Conservation (phyloP, 2,888 invertebrate species). For the Resseliella maxima region DNA sequence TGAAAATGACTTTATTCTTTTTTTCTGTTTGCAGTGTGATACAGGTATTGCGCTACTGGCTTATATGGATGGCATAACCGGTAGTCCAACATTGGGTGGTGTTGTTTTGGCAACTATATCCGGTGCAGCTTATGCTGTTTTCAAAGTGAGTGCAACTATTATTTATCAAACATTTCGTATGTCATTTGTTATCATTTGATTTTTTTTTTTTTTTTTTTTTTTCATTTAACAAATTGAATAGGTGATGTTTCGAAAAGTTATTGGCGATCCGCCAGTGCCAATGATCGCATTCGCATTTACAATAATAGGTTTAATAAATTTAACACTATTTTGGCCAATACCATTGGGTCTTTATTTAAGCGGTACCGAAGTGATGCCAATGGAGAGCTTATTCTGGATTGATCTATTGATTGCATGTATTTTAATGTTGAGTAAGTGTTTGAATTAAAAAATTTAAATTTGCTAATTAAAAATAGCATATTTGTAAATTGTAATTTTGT, state of each 20-base stretch:
- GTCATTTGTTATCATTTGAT: conserved; percentile 14
- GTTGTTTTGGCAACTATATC: conserved; percentile 91
- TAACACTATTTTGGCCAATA: conserved; percentile 90
- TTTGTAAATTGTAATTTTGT: too few relatives aligned
- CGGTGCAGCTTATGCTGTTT: conserved; percentile 92
- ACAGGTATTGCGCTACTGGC: conserved; percentile 93
- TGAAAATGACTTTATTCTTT: conserved; percentile 71
- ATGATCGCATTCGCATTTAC: conserved; percentile 95
- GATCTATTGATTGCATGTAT: conserved; percentile 83
- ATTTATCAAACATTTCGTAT: conserved; percentile 59
- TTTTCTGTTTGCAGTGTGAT: conserved; percentile 89
- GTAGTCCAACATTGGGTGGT: conserved; percentile 88
- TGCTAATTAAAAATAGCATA: too few relatives aligned
- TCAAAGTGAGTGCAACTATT: conserved; percentile 75
- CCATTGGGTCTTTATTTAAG: conserved; percentile 87
- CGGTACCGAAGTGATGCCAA: conserved; percentile 84
- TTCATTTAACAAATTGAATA: conserved; percentile 64
- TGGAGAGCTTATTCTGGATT: conserved; percentile 89
- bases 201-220: conserved; percentile 56
- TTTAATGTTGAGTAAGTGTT: conserved; percentile 78
- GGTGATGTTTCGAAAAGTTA: conserved; percentile 94
- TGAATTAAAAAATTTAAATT: too few relatives aligned
- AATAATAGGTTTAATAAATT: conserved; percentile 88
- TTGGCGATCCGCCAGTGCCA: conserved; percentile 92
- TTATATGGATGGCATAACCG: conserved; percentile 95